These are phyloP conservation scores for Oligia fasciuncula DNA, from an alignment of 2,888 invertebrate genomes.

Conservation along the genomic window DNA sequence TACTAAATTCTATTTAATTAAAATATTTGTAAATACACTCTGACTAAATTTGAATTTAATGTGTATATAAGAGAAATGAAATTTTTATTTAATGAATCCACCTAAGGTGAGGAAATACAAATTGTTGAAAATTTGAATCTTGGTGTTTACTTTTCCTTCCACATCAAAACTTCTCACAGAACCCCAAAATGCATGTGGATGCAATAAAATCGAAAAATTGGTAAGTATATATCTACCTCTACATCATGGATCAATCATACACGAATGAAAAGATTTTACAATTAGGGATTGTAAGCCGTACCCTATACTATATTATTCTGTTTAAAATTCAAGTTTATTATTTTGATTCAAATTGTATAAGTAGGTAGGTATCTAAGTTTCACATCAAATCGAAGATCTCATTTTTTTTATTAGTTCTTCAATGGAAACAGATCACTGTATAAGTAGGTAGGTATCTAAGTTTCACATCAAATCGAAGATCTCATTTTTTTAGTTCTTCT, in stretches of 20 bases:
- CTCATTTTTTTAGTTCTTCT: background rate
- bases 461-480: conserved; percentile 17
- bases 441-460: too few relatives aligned
- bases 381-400: background rate
- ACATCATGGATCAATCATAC: background rate
- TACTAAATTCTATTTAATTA: conserved; percentile 90
- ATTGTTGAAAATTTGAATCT: conserved; percentile 86
- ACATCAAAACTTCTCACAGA: conserved; percentile 13
- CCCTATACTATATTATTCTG: background rate
- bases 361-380: background rate
- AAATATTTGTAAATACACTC: conserved; percentile 91
- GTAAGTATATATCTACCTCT: conserved; percentile 12
- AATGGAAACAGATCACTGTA: background rate
- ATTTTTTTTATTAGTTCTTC: background rate
- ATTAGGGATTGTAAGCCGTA: background rate
- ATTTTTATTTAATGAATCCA: conserved; percentile 89
- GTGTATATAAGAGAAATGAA: conserved; percentile 89
- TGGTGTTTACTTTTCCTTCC: conserved; percentile 69
- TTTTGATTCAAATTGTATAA: conserved; percentile 7
- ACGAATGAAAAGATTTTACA: conserved; percentile 8
- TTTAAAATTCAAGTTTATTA: background rate
- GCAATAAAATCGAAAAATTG: background rate
- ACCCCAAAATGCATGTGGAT: conserved; percentile 3
- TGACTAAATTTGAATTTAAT: conserved; percentile 89
- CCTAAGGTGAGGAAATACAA: conserved; percentile 90